Conservation (phyloP, 1,140 invertebrate species). For the Drosophila parabipectinata region DNA sequence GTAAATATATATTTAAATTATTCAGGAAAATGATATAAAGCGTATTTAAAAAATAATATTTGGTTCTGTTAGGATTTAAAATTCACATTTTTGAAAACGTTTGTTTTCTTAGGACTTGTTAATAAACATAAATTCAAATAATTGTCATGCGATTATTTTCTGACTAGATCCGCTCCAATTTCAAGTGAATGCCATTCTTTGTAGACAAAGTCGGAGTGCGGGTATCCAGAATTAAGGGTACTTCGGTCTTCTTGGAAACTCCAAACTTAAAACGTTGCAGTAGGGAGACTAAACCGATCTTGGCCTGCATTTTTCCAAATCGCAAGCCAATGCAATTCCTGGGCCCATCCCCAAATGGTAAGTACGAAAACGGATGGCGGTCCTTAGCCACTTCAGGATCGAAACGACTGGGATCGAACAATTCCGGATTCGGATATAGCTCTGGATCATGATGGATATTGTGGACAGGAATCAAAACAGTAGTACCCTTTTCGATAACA, state of each 20-base stretch:
- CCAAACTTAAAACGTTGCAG: slow-evolving; percentile 83
- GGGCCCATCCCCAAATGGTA: slow-evolving; percentile 90
- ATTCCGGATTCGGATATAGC: slow-evolving; percentile 86
- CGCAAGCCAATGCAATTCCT: slow-evolving; percentile 88
- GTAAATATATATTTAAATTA: too few relatives aligned
- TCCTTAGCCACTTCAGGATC: slow-evolving; percentile 81
- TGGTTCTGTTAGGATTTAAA: too few relatives aligned
- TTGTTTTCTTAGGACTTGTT: too few relatives aligned
- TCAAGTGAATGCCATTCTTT: slow-evolving; percentile 50
- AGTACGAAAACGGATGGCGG: slow-evolving; percentile 85
- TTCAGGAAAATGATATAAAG: too few relatives aligned
- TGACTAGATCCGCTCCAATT: slow-evolving; percentile 44
- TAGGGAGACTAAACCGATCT: slow-evolving; percentile 84
- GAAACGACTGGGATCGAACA: slow-evolving; percentile 87
- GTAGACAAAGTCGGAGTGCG: slow-evolving; percentile 14
- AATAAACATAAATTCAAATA: not conserved
- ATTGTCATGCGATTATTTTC: not conserved
- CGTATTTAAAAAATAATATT: too few relatives aligned
- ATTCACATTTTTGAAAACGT: too few relatives aligned
- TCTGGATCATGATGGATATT: slow-evolving; percentile 86
- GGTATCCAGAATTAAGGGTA: slow-evolving; percentile 36
- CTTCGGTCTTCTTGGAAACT: slow-evolving; percentile 43
- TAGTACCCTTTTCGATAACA: slow-evolving; percentile 85
- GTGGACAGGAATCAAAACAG: slow-evolving; percentile 86
- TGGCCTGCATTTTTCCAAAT: slow-evolving; percentile 85